These are phyloP conservation scores for Thinocorus orbignyianus DNA, from an alignment of 2,113 vertebrate species.

Conservation along the genomic window DNA sequence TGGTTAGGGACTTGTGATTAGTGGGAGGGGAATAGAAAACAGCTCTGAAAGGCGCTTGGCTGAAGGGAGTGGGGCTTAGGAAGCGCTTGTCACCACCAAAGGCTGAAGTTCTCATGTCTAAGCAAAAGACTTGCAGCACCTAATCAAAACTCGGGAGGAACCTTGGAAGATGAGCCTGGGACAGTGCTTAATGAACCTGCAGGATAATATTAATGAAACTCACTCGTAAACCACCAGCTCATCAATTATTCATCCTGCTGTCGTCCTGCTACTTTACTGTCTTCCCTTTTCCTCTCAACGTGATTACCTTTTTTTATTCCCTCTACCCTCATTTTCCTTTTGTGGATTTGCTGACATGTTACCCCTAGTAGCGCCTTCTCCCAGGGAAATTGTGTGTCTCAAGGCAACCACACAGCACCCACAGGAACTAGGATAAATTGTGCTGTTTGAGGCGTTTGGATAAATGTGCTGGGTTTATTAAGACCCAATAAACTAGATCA, in stretches of 20 bases:
- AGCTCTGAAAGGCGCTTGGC: slow-evolving; percentile 60
- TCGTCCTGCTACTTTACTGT: slow-evolving; percentile 69
- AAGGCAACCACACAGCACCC: neutral
- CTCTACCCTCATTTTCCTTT: slow-evolving; percentile 64
- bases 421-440: neutral
- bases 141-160: slow-evolving; percentile 78
- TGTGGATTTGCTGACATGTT: slow-evolving; percentile 53
- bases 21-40: slow-evolving; percentile 72
- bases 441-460: neutral
- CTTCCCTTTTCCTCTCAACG: slow-evolving; percentile 58
- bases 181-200: slow-evolving; percentile 83
- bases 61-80: slow-evolving; percentile 44
- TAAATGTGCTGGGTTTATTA: neutral
- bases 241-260: slow-evolving; percentile 84
- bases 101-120: slow-evolving; percentile 71
- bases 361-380: neutral
- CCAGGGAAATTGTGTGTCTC: slow-evolving; percentile 1
- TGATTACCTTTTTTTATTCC: slow-evolving; percentile 62
- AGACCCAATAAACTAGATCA: neutral
- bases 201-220: slow-evolving; percentile 83
- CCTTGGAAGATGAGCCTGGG: slow-evolving; percentile 69
- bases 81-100: slow-evolving; percentile 65
- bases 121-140: slow-evolving; percentile 70
- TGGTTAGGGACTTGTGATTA: slow-evolving; percentile 85
- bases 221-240: slow-evolving; percentile 75